Base-by-base conservation (phyloP, 2,888 invertebrate genomes). In the Agonopterix subpropinquella region DNA sequence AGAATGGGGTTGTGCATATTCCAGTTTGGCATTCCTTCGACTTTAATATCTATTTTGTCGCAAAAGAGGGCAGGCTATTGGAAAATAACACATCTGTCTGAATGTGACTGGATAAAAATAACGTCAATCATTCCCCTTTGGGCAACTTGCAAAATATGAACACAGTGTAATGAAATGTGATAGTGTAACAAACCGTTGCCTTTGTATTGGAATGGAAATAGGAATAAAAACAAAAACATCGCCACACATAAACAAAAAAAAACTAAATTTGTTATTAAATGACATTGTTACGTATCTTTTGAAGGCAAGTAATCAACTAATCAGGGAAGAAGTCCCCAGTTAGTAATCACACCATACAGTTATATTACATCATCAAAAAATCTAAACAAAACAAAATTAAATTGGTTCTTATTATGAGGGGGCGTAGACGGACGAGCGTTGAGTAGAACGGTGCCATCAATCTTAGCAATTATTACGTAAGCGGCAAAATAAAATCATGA, bases 401-500 rank as follows among this genome's bases (percentile, higher is more conserved):
- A 39, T n/a, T 10, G 39, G 39, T 9, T 52, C 45, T 57, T 52
- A 54, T 53, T 56, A 61, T 47, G 55, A 47, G 28, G 51, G 53
- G 53, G 59, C 55, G 58, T 56, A 53, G 54, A 28, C 28, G 28
- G 28, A 28, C 28, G 5, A 28, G 28, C 28, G 28, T 28, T 4
- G 28, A 28, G 28, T 28, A 7, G 28, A 52, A 49, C 53, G 53
- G 54, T 50, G 61, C 53, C 51, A 56, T 59, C 56, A 60, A 65
- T 67, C 69, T 59, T 48, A 55, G 58, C 64, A 69, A 70, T 70
- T 62, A 77, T 79, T 82, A 70, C 77, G 73, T 73, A 83, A 81
- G 72, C 64, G 62, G 64, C 77, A 70, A 73, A 76, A 77, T 73
- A 74, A 77, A 79, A 77, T 74, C 65, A 73, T 70, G 66, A 57